A percentile compares a stretch with the other conserved stretches of the same genome.
phyloP scores from a whole-genome alignment of 2,797 vertebrate genomes.

The Pangasius sanitwongsei region DNA sequence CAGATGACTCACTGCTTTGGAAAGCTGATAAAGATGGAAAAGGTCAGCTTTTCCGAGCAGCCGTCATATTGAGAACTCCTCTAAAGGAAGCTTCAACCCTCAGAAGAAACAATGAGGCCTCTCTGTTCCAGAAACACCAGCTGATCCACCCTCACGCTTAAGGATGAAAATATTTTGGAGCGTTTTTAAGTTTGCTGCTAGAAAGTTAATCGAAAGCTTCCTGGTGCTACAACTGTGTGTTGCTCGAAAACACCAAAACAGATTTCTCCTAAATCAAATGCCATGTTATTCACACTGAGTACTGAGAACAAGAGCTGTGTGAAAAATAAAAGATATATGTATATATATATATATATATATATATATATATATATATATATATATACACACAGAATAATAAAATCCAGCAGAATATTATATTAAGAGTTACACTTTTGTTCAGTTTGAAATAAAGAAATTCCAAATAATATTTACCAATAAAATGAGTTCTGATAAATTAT shows the following conservation, averaged over 20 bases:
- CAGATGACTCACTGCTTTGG: slow-evolving; percentile 14
- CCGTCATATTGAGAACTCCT: neutral
- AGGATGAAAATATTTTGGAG: slow-evolving; percentile 23
- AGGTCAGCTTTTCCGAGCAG: neutral
- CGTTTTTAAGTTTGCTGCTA: slow-evolving; percentile 23
- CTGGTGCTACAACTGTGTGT: slow-evolving; percentile 20
- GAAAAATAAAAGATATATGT: neutral
- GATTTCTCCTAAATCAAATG: neutral
- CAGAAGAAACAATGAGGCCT: slow-evolving; percentile 24
- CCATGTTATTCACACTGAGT: neutral
- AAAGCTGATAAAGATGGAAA: slow-evolving; percentile 17
- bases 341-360: too few relatives aligned
- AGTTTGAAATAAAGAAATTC: too few relatives aligned
- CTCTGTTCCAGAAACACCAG: slow-evolving; percentile 26
- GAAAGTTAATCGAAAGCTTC: neutral
- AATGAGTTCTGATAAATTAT: too few relatives aligned
- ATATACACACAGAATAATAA: too few relatives aligned
- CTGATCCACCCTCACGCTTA: slow-evolving; percentile 8
- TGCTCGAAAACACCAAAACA: slow-evolving; percentile 27
- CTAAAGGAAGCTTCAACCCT: slow-evolving; percentile 30
- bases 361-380: too few relatives aligned
- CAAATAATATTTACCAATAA: too few relatives aligned
- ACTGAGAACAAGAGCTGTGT: neutral
- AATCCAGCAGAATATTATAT: too few relatives aligned
- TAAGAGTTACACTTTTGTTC: too few relatives aligned